Conservation (phyloP, 2,113 vertebrate genomes). For the Cyprinus carpio region DNA sequence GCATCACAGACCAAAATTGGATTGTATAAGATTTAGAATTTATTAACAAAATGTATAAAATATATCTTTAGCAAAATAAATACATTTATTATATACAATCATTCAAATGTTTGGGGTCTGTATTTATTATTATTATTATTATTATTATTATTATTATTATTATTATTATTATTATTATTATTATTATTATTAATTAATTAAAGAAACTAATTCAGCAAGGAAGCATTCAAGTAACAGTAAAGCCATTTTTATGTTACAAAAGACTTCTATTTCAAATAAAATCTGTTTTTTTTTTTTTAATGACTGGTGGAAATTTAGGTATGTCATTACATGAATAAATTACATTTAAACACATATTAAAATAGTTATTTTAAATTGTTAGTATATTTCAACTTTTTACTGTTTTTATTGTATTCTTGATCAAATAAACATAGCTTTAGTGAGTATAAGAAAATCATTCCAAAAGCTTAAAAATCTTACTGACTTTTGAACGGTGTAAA, state of each 20-base stretch:
- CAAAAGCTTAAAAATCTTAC: neutral
- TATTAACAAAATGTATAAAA: neutral
- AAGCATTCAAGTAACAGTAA: too few species aligned
- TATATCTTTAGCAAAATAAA: neutral
- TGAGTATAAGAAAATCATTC: neutral
- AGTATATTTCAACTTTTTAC: neutral
- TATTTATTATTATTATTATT: too few species aligned
- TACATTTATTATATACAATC: neutral
- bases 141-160: too few species aligned
- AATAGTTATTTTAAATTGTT: neutral
- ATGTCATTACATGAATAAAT: neutral
- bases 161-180: too few species aligned
- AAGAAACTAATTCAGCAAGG: too few species aligned
- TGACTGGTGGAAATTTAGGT: neutral
- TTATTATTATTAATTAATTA: neutral
- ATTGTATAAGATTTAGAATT: neutral
- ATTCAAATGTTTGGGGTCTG: neutral
- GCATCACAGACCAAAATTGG: neutral
- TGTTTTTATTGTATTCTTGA: neutral
- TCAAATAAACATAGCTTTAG: neutral
- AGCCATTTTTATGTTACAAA: too few species aligned
- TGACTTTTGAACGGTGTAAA: neutral
- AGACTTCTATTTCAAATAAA: too few species aligned
- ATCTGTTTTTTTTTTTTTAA: too few species aligned
- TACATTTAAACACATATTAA: neutral